Evolutionary conservation across 2,888 invertebrate species (phyloP).

Genomic region (Callimorpha dominula): DNA sequence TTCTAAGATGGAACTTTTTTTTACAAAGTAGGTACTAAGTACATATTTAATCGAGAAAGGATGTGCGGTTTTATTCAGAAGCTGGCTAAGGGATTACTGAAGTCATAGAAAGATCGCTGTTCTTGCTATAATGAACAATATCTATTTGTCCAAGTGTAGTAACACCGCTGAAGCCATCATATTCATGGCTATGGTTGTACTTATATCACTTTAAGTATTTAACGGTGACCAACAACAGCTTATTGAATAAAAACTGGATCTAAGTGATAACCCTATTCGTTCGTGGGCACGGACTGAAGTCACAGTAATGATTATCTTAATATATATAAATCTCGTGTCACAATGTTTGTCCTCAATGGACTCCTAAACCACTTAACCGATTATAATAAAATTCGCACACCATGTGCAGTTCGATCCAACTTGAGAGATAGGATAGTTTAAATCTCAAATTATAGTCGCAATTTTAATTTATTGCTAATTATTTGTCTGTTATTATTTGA

Average conservation of each 20-base stretch:
- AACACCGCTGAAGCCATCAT: background rate
- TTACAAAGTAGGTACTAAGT: no score
- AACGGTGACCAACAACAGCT: background rate
- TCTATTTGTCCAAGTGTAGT: background rate
- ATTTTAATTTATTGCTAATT: no score
- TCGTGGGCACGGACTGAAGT: background rate
- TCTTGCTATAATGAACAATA: background rate
- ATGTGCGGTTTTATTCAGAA: constrained; percentile 1
- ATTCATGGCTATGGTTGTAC: background rate
- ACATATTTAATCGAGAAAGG: background rate
- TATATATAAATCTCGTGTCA: no score
- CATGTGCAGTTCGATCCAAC: no score
- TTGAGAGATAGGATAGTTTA: no score
- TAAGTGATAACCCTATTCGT: background rate
- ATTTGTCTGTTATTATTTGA: no score
- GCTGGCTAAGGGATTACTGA: background rate
- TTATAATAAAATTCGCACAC: no score
- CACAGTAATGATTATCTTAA: no score
- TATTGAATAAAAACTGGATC: background rate
- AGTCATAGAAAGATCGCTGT: background rate
- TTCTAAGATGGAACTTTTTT: no score
- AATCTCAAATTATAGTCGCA: no score
- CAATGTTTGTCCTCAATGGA: no score
- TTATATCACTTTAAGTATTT: background rate
- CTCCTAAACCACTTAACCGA: no score